Conservation (phyloP, 1,140 invertebrate genomes). For the Colletes latitarsis region DNA sequence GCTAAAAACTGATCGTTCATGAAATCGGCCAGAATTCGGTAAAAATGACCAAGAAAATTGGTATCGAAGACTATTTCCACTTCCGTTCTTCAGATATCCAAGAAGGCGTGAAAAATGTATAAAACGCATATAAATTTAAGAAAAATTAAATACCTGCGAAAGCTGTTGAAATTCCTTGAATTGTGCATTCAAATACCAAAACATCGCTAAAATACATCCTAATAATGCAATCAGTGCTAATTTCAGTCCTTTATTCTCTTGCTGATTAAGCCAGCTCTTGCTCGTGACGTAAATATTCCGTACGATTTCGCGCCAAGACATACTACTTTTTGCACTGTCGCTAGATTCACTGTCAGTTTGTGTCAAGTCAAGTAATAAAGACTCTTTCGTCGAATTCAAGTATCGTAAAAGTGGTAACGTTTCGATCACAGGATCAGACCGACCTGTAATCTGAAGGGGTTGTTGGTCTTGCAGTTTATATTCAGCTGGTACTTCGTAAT, state of each 20-base stretch:
- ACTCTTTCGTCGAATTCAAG: constrained; percentile 61
- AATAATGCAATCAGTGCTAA: constrained; percentile 85
- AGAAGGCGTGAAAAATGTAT: no score
- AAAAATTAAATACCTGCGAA: constrained; percentile 81
- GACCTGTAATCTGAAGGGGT: constrained; percentile 82
- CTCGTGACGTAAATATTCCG: constrained; percentile 56
- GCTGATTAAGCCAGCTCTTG: constrained; percentile 84
- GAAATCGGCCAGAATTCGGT: constrained; percentile 38
- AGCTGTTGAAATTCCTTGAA: constrained; percentile 85
- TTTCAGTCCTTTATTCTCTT: constrained; percentile 87
- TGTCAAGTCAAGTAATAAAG: constrained; percentile 42
- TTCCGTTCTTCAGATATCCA: no score
- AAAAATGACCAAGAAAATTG: neutral
- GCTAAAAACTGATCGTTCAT: constrained; percentile 51
- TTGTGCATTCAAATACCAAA: constrained; percentile 84
- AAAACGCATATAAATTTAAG: neutral
- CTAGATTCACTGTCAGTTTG: constrained; percentile 20
- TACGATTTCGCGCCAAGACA: constrained; percentile 62
- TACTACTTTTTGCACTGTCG: neutral
- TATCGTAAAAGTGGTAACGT: constrained; percentile 47
- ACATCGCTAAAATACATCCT: constrained; percentile 85
- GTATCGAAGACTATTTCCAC: constrained; percentile 18
- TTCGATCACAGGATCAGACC: constrained; percentile 78
- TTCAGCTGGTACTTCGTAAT: constrained; percentile 88
- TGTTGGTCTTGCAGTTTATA: constrained; percentile 78